phyloP scores from a whole-genome alignment of 2,113 vertebrate species.

The Proteles cristata region DNA sequence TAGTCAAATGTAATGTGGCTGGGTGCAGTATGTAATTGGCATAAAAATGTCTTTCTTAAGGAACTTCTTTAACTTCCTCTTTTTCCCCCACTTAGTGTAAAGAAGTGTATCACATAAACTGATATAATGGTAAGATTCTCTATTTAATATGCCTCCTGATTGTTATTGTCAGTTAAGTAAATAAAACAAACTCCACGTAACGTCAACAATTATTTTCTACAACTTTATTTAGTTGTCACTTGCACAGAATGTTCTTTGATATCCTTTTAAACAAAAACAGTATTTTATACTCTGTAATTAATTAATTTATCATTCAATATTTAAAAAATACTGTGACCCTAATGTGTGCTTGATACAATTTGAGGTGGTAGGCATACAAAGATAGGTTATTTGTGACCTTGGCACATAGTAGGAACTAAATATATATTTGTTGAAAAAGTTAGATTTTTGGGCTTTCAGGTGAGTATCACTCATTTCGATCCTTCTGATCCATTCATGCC shows the following conservation, averaged over 20 bases:
- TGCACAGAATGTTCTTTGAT: background rate
- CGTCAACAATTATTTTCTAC: background rate
- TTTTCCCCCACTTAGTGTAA: background rate
- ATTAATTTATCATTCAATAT: background rate
- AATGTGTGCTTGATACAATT: background rate
- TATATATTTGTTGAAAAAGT: background rate
- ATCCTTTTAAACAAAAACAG: background rate
- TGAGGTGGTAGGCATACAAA: background rate
- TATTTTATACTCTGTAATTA: background rate
- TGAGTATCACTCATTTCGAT: background rate
- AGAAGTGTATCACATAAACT: background rate
- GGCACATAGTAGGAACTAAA: background rate
- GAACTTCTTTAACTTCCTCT: background rate
- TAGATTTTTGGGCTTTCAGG: background rate
- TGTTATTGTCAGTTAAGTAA: constrained; percentile 6
- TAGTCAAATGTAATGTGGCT: background rate
- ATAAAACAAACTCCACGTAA: background rate
- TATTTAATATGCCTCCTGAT: background rate
- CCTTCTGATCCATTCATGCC: background rate
- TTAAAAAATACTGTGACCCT: background rate
- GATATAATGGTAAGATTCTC: background rate
- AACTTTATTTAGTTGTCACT: constrained; percentile 15
- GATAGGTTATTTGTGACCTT: background rate
- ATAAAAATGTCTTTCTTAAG: background rate
- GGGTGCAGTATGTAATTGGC: background rate